A percentile compares a stretch with the other conserved stretches of the same genome.
These are phyloP conservation scores for Mylabris sibirica DNA, from an alignment of 2,888 invertebrate genomes.

Conservation along the genomic window DNA sequence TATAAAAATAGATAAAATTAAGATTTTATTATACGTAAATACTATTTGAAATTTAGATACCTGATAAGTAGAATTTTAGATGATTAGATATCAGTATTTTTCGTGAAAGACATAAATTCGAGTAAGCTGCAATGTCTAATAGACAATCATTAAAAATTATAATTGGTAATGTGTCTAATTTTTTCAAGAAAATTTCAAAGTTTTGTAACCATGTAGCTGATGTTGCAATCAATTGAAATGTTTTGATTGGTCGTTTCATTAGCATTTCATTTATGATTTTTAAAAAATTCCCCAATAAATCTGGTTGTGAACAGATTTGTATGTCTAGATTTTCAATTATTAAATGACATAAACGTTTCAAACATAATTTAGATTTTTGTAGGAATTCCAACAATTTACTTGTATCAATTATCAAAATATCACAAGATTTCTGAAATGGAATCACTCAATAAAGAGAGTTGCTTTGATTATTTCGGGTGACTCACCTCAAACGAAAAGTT, in stretches of 20 bases:
- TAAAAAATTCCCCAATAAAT: background rate
- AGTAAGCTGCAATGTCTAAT: background rate
- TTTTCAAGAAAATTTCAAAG: background rate
- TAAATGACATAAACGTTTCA: slow-evolving; percentile 7
- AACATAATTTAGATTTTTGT: background rate
- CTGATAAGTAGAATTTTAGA: background rate
- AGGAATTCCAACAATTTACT: background rate
- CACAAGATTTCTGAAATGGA: background rate
- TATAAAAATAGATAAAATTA: background rate
- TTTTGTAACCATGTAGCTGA: background rate
- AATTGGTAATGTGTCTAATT: background rate
- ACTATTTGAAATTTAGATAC: background rate
- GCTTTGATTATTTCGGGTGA: no score
- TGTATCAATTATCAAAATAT: background rate
- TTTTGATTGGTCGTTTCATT: background rate
- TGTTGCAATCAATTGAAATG: background rate
- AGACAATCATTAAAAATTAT: background rate
- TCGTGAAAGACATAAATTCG: background rate
- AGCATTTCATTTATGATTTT: background rate
- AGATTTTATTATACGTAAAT: background rate
- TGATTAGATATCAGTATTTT: background rate
- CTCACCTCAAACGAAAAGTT: no score
- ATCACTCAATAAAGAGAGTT: background rate
- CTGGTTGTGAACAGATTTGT: background rate
- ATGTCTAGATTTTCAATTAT: background rate